Percentiles rank a stretch among this genome's conserved stretches.
phyloP scores from a whole-genome alignment of 2,888 invertebrate genomes.

The Stegophylla sp. region DNA sequence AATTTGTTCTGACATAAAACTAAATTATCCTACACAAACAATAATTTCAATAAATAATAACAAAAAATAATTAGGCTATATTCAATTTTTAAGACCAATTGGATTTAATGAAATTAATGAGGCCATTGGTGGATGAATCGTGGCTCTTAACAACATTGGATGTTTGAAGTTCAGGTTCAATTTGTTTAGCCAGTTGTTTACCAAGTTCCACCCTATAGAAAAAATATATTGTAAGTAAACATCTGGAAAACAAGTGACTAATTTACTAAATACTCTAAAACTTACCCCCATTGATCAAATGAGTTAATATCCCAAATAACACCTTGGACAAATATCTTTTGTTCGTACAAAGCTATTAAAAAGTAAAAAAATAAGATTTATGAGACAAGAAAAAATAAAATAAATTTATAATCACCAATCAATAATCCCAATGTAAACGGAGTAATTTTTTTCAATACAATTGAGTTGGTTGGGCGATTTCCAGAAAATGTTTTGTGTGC shows the following conservation, averaged over 20 bases:
- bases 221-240: slow-evolving; percentile 26
- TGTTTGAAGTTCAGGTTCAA: slow-evolving; percentile 88
- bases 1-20: slow-evolving; percentile 29
- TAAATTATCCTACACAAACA: slow-evolving; percentile 19
- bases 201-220: slow-evolving; percentile 87
- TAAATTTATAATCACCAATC: slow-evolving; percentile 72
- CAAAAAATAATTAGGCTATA: not conserved
- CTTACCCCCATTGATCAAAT: slow-evolving; percentile 98
- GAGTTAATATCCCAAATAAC: slow-evolving; percentile 99
- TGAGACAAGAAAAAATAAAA: slow-evolving; percentile 33
- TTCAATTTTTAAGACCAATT: slow-evolving; percentile 46
- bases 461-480: slow-evolving; percentile 96
- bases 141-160: slow-evolving; percentile 76
- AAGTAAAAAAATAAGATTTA: slow-evolving; percentile 56
- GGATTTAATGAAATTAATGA: slow-evolving; percentile 90
- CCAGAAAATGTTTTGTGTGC: slow-evolving; percentile 97
- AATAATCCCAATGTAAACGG: slow-evolving; percentile 93
- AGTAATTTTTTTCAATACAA: slow-evolving; percentile 87
- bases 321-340: slow-evolving; percentile 98
- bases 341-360: slow-evolving; percentile 90
- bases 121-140: slow-evolving; percentile 94
- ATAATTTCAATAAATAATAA: slow-evolving; percentile 28
- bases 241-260: not conserved
- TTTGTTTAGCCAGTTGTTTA: slow-evolving; percentile 97
- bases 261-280: not conserved